Conservation (phyloP, 2,113 vertebrate genomes). For the Pristiophorus japonicus region DNA sequence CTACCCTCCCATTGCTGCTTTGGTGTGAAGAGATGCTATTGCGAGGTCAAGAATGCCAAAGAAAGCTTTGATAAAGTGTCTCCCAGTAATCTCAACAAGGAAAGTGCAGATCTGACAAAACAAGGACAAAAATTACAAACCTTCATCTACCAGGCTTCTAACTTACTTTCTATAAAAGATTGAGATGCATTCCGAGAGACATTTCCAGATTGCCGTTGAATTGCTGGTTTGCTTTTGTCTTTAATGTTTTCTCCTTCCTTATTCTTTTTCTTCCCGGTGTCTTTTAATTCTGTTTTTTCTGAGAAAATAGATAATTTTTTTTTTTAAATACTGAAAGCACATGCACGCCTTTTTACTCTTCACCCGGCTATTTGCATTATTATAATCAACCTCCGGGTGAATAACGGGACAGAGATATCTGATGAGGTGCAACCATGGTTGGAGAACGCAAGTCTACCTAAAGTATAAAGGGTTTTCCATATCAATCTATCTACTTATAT, state of each 20-base stretch:
- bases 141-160: background rate
- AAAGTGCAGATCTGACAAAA: slow-evolving; percentile 25
- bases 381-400: background rate
- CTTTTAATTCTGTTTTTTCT: slow-evolving; percentile 57
- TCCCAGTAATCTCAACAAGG: background rate
- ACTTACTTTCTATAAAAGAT: slow-evolving; percentile 56
- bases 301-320: background rate
- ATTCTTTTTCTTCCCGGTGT: slow-evolving; percentile 57
- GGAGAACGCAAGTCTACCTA: no score
- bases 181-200: slow-evolving; percentile 39
- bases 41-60: background rate
- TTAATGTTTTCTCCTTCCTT: slow-evolving; percentile 54
- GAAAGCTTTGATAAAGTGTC: background rate
- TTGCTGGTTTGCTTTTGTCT: slow-evolving; percentile 50
- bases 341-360: background rate
- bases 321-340: background rate
- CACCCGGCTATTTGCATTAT: background rate
- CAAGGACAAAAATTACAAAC: background rate
- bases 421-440: background rate
- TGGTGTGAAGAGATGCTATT: background rate
- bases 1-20: background rate
- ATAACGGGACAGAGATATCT: background rate
- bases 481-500: background rate
- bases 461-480: background rate
- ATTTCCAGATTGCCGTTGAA: slow-evolving; percentile 38